Evolutionary conservation across 2,888 invertebrate genomes (phyloP).

Genomic region (Laothoe populi): DNA sequence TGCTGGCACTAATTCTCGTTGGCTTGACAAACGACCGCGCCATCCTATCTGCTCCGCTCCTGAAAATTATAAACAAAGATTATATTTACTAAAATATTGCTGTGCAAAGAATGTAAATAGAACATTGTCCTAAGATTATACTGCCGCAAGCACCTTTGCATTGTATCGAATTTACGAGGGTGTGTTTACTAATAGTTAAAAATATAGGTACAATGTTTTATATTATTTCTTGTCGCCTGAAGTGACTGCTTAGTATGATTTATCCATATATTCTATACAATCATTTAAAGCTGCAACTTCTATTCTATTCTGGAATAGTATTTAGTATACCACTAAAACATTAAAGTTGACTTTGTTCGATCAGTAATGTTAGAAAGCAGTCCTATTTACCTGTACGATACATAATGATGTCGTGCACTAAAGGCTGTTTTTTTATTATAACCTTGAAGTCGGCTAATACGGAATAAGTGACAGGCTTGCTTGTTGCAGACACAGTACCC

Average conservation of each 20-base stretch:
- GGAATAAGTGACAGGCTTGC: neutral
- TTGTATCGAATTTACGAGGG: neutral
- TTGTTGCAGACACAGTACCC: slow-evolving; percentile 87
- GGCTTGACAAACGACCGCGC: slow-evolving; percentile 43
- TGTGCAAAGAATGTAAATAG: neutral
- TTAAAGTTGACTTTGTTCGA: no score
- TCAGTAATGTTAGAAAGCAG: no score
- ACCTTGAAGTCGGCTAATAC: neutral
- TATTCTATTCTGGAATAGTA: no score
- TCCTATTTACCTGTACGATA: no score
- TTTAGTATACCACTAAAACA: no score
- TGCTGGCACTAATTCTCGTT: slow-evolving; percentile 38
- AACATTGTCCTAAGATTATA: slow-evolving; percentile 4
- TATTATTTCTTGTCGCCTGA: no score
- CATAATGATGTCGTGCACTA: neutral
- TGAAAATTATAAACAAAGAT: slow-evolving; percentile 24
- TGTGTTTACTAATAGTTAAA: neutral
- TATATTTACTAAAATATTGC: neutral
- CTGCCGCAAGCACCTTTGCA: neutral
- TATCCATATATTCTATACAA: no score
- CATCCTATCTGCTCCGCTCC: slow-evolving; percentile 31
- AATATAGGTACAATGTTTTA: no score
- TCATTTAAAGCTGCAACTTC: no score
- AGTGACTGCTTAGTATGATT: no score
- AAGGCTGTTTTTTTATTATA: neutral